These are phyloP conservation scores for Leptopilina boulardi DNA, from an alignment of 1,140 invertebrate species.

Conservation along the genomic window DNA sequence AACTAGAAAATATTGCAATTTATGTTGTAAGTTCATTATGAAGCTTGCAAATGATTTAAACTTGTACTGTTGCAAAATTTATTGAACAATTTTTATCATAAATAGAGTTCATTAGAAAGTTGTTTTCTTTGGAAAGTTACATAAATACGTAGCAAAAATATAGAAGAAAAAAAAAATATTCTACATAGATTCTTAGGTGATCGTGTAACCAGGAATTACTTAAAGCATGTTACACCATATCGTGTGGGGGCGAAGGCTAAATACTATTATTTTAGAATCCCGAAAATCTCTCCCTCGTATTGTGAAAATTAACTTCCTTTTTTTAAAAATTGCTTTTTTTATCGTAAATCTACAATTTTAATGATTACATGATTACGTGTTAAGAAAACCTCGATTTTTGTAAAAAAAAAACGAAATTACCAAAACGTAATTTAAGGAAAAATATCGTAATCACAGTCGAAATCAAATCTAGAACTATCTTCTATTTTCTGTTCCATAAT, in stretches of 20 bases:
- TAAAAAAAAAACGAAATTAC: too few relatives aligned
- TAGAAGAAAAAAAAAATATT: background rate
- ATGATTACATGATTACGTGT: too few relatives aligned
- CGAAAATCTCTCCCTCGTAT: conserved; percentile 41
- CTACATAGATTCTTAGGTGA: background rate
- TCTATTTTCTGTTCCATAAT: conserved; percentile 37
- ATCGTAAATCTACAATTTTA: too few relatives aligned
- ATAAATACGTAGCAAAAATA: background rate
- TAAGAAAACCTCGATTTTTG: too few relatives aligned
- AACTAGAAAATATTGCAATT: conserved; percentile 9
- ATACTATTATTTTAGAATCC: conserved; percentile 40
- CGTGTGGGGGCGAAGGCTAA: conserved; percentile 19
- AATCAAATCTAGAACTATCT: conserved; percentile 9
- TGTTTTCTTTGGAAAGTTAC: conserved; percentile 1
- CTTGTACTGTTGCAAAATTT: background rate
- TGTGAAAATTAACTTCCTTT: conserved; percentile 40
- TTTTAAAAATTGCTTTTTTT: too few relatives aligned
- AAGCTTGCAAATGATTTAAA: background rate
- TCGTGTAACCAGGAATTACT: conserved; percentile 30
- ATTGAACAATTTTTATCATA: background rate
- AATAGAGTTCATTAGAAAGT: background rate
- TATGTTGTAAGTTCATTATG: background rate
- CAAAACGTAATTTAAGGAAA: too few relatives aligned
- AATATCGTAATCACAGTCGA: too few relatives aligned
- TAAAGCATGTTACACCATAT: conserved; percentile 34